Percentiles rank a stretch among this genome's conserved stretches.
Conservation (phyloP, 2,113 vertebrate genomes). For the Platichthys stellatus region DNA sequence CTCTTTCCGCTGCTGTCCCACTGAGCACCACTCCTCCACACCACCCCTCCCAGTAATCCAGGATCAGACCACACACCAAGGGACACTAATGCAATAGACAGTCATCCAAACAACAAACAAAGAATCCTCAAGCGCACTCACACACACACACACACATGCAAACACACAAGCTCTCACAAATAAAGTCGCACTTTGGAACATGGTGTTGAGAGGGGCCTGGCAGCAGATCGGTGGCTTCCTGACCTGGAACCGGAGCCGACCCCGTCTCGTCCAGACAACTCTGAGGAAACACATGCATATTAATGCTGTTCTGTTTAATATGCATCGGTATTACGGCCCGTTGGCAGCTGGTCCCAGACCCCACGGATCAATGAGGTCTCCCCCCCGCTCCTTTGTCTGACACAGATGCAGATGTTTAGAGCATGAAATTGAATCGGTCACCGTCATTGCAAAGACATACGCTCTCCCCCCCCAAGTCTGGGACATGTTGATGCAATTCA, state of each 20-base stretch:
- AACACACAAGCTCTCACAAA: constrained; percentile 27
- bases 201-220: constrained; percentile 29
- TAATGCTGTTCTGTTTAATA: constrained; percentile 76
- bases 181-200: constrained; percentile 45
- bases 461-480: no score
- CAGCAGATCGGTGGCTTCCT: constrained; percentile 60
- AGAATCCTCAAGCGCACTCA: neutral
- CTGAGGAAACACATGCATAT: constrained; percentile 71
- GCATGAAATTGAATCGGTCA: constrained; percentile 81
- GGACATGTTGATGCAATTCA: constrained; percentile 15
- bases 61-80: constrained; percentile 71
- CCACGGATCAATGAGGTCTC: constrained; percentile 71
- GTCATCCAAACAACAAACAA: constrained; percentile 22
- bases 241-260: constrained; percentile 63
- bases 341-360: constrained; percentile 75
- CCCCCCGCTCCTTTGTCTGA: constrained; percentile 73
- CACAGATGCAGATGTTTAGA: constrained; percentile 81
- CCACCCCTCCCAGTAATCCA: constrained; percentile 67
- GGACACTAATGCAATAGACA: constrained; percentile 38
- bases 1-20: constrained; percentile 60
- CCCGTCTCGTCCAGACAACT: constrained; percentile 67
- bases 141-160: constrained; percentile 8
- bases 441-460: constrained; percentile 58
- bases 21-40: constrained; percentile 46
- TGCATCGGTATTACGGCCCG: constrained; percentile 72